Percentiles rank a stretch among this genome's conserved stretches.
These are phyloP conservation scores for Anoplolepis gracilipes DNA, from an alignment of 1,140 invertebrate species.

Conservation along the genomic window DNA sequence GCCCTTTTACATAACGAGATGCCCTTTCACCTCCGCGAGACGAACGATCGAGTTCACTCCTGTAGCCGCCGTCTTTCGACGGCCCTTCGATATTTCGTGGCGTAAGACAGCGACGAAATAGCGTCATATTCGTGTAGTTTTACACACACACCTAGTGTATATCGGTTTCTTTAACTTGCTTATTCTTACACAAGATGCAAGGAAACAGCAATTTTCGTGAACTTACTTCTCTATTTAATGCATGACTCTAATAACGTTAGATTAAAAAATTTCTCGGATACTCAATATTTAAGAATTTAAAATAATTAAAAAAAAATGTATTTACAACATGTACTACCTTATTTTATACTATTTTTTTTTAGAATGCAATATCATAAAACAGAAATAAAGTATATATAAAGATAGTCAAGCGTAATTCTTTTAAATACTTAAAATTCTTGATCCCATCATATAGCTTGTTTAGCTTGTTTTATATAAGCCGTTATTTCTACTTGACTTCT, in stretches of 20 bases:
- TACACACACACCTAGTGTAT: not conserved
- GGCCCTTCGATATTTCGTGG: conserved; percentile 52
- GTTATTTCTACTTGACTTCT: conserved; percentile 8
- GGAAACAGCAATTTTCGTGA: not conserved
- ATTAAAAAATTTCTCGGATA: not conserved
- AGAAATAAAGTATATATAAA: not conserved
- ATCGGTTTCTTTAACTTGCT: not conserved
- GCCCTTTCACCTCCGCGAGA: conserved; percentile 68
- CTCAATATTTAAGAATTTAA: not conserved
- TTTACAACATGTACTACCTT: not conserved
- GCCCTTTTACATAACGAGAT: conserved; percentile 76
- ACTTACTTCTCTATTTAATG: not conserved
- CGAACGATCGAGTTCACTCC: conserved; percentile 60
- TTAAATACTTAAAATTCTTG: not conserved
- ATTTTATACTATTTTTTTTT: not conserved
- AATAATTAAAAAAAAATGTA: not conserved
- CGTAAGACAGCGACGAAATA: conserved; percentile 20
- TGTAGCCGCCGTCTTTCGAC: conserved; percentile 15
- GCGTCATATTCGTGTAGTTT: conserved; percentile 34
- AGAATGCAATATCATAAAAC: not conserved
- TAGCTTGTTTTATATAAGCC: not conserved
- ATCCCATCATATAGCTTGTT: not conserved
- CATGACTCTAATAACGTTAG: not conserved
- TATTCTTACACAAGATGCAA: not conserved
- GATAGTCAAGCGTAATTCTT: not conserved